A percentile compares a stretch with the other conserved stretches of the same genome.
Evolutionary conservation across 1,140 invertebrate species (phyloP).

Genomic region (Galleria mellonella): DNA sequence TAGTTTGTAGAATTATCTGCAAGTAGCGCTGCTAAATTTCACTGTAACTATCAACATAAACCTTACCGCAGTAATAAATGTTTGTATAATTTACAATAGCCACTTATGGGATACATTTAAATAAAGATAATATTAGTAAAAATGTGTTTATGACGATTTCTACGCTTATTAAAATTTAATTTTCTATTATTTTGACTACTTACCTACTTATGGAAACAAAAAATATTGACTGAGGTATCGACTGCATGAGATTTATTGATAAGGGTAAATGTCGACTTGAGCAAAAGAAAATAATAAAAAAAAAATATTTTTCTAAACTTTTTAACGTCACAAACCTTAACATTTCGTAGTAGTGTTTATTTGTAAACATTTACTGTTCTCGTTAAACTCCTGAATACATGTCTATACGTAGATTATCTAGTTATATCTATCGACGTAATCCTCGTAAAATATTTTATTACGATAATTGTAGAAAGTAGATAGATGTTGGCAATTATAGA

Average conservation of each 20-base stretch:
- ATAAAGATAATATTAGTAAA: no score
- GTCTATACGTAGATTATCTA: neutral
- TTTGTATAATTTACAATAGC: no score
- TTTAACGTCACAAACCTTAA: slow-evolving; percentile 52
- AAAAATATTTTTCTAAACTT: slow-evolving; percentile 71
- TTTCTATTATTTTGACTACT: no score
- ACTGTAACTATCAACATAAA: no score
- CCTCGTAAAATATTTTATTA: slow-evolving; percentile 16
- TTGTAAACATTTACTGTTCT: slow-evolving; percentile 49
- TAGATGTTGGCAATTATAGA: slow-evolving; percentile 50
- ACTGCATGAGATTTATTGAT: slow-evolving; percentile 53
- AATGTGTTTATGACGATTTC: no score
- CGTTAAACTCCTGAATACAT: slow-evolving; percentile 33
- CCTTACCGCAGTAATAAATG: no score
- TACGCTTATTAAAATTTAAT: no score
- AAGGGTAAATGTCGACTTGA: slow-evolving; percentile 59
- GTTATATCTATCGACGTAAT: slow-evolving; percentile 19
- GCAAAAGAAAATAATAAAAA: slow-evolving; percentile 45
- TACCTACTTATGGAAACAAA: slow-evolving; percentile 15
- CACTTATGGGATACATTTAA: no score
- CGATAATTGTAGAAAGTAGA: slow-evolving; percentile 40
- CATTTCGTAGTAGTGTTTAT: slow-evolving; percentile 41
- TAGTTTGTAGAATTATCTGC: no score
- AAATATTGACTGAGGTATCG: slow-evolving; percentile 62
- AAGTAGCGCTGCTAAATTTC: no score